Conservation (phyloP, 2,888 invertebrate genomes). For the Napeogenes sylphis region DNA sequence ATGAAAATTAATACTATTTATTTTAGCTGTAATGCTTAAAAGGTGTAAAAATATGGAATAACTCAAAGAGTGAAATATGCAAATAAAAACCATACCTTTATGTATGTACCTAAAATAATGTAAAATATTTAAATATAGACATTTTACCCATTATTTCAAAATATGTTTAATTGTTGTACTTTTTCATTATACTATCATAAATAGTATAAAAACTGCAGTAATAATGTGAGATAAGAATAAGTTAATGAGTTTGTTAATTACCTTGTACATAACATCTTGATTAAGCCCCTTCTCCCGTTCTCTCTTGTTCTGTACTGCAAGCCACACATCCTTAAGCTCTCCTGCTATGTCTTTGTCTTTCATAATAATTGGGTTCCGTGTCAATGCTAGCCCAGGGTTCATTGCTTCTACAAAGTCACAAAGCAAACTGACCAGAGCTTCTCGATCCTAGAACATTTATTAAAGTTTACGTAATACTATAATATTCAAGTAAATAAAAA, state of each 20-base stretch:
- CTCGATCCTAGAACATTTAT: slow-evolving; percentile 72
- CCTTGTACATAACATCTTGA: slow-evolving; percentile 73
- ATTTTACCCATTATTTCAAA: not conserved
- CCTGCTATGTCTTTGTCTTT: slow-evolving; percentile 84
- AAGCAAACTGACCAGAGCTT: slow-evolving; percentile 81
- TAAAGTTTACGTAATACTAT: slow-evolving; percentile 4
- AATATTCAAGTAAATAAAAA: not conserved
- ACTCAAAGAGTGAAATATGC: not conserved
- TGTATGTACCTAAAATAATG: too few relatives aligned
- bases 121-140: too few relatives aligned
- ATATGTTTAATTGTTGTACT: not conserved
- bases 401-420: slow-evolving; percentile 85
- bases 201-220: too few relatives aligned
- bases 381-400: slow-evolving; percentile 81
- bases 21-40: too few relatives aligned
- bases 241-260: slow-evolving; percentile 27
- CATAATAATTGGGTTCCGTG: slow-evolving; percentile 78
- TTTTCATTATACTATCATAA: too few relatives aligned
- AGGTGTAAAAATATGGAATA: too few relatives aligned
- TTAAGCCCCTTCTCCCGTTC: slow-evolving; percentile 73
- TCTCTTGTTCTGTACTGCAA: slow-evolving; percentile 80
- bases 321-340: slow-evolving; percentile 85
- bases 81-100: too few relatives aligned
- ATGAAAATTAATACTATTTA: too few relatives aligned
- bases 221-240: not conserved